phyloP scores from a whole-genome alignment of 2,888 invertebrate genomes.

The Netelia inedita region DNA sequence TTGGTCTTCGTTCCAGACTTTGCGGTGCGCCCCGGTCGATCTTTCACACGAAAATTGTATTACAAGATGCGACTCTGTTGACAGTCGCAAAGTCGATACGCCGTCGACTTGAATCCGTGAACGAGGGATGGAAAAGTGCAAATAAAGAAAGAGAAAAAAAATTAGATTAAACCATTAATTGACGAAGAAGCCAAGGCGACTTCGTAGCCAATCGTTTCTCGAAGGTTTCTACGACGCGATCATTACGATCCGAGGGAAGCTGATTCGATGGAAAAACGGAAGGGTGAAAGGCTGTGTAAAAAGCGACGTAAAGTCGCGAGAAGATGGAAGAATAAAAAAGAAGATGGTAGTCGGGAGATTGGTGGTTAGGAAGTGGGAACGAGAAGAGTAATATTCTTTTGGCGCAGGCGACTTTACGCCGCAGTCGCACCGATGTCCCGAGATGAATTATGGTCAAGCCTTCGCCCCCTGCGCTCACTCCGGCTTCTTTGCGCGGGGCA shows the following conservation, averaged over 20 bases:
- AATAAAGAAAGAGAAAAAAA: constrained; percentile 7
- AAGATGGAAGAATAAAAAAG: not conserved
- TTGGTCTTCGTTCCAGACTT: constrained; percentile 32
- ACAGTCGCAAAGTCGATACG: constrained; percentile 4
- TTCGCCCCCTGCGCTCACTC: not conserved
- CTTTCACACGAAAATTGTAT: constrained; percentile 53
- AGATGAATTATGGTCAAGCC: constrained; percentile 71
- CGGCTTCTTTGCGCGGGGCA: constrained; percentile 37
- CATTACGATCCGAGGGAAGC: not conserved
- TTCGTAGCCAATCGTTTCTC: not conserved
- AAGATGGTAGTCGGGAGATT: not conserved
- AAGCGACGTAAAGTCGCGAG: not conserved
- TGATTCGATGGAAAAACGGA: not conserved
- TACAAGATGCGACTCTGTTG: constrained; percentile 12
- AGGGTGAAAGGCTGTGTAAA: not conserved
- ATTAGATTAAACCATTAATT: not conserved
- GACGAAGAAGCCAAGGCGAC: not conserved
- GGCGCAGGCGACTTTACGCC: constrained; percentile 63
- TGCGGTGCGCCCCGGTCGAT: constrained; percentile 7
- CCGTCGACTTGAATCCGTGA: constrained; percentile 8
- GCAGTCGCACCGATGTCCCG: constrained; percentile 28
- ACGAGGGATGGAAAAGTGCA: constrained; percentile 14
- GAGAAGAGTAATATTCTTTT: constrained; percentile 70
- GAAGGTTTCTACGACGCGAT: not conserved
- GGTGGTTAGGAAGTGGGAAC: constrained; percentile 1